A percentile compares a stretch with the other conserved stretches of the same genome.
Conservation (phyloP, 2,888 invertebrate genomes). For the Trypoxylon attenuatum region DNA sequence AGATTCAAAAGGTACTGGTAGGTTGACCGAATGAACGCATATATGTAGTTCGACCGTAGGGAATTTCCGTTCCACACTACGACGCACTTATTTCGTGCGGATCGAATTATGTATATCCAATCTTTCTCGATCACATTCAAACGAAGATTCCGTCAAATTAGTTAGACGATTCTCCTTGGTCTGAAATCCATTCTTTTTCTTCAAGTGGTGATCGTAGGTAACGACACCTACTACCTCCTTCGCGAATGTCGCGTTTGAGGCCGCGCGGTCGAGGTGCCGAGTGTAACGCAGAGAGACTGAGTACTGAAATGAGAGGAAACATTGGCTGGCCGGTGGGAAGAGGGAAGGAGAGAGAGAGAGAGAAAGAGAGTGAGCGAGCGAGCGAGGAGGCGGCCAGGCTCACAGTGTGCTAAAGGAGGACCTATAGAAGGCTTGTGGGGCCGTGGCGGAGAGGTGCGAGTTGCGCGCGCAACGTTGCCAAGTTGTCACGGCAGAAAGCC, state of each 20-base stretch:
- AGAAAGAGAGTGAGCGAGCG: background rate
- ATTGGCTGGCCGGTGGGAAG: too few relatives aligned
- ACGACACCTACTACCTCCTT: slow-evolving; percentile 55
- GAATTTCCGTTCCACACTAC: background rate
- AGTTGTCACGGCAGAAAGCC: slow-evolving; percentile 18
- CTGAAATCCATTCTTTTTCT: slow-evolving; percentile 40
- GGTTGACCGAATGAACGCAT: background rate
- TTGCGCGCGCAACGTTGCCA: slow-evolving; percentile 49
- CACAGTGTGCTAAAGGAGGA: slow-evolving; percentile 16
- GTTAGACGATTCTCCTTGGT: slow-evolving; percentile 35
- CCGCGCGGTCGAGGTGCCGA: slow-evolving; percentile 40
- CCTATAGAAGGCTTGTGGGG: slow-evolving; percentile 9
- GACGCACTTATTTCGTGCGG: background rate
- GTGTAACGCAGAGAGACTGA: too few relatives aligned
- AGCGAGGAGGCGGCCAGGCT: slow-evolving; percentile 18
- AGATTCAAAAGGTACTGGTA: background rate
- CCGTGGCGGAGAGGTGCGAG: slow-evolving; percentile 21
- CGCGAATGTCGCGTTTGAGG: slow-evolving; percentile 44
- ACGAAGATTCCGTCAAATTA: slow-evolving; percentile 9
- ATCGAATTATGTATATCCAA: background rate
- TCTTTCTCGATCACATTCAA: too few relatives aligned
- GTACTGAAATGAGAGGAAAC: too few relatives aligned
- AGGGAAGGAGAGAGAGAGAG: slow-evolving; percentile 1
- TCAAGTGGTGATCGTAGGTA: slow-evolving; percentile 47
- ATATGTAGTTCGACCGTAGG: background rate